Conservation (phyloP, 92 coral and sea anemone species). For the Porites rus region DNA sequence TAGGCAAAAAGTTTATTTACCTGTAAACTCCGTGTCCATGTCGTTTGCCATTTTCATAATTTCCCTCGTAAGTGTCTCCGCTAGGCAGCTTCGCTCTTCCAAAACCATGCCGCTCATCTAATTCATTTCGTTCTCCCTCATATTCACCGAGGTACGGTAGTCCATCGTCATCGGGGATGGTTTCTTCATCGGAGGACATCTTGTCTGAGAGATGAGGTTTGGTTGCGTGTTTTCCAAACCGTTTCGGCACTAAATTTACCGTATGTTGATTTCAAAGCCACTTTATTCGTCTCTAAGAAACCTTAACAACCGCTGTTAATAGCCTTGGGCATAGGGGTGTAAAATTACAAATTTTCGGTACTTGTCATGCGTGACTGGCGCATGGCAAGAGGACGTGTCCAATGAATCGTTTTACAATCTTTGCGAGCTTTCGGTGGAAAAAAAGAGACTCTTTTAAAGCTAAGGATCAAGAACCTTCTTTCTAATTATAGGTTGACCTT, state of each 20-base stretch:
- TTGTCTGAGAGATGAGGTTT: not conserved
- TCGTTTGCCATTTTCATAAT: slow-evolving; percentile 83
- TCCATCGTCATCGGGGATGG: slow-evolving; percentile 73
- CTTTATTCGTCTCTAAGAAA: slow-evolving; percentile 41
- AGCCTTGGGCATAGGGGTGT: slow-evolving; percentile 20
- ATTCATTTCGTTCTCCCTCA: slow-evolving; percentile 86
- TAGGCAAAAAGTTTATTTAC: slow-evolving; percentile 35
- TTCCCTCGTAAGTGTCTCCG: slow-evolving; percentile 86
- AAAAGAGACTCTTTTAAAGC: too few relatives aligned
- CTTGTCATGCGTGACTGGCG: not conserved
- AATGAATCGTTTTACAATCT: too few relatives aligned
- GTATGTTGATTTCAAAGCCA: slow-evolving; percentile 26
- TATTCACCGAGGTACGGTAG: slow-evolving; percentile 87
- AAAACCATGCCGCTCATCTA: slow-evolving; percentile 78
- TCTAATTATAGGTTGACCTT: too few relatives aligned
- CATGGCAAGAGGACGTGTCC: not conserved
- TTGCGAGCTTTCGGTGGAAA: too few relatives aligned
- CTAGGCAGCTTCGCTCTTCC: slow-evolving; percentile 88
- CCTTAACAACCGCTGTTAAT: not conserved
- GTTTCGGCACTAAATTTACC: not conserved
- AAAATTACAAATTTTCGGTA: slow-evolving; percentile 10
- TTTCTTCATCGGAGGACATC: slow-evolving; percentile 85
- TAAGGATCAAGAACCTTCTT: too few relatives aligned
- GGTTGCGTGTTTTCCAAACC: not conserved
- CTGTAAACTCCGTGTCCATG: slow-evolving; percentile 82